phyloP scores from a whole-genome alignment of 1,140 invertebrate species.

The Stegodyphus mimosarum region DNA sequence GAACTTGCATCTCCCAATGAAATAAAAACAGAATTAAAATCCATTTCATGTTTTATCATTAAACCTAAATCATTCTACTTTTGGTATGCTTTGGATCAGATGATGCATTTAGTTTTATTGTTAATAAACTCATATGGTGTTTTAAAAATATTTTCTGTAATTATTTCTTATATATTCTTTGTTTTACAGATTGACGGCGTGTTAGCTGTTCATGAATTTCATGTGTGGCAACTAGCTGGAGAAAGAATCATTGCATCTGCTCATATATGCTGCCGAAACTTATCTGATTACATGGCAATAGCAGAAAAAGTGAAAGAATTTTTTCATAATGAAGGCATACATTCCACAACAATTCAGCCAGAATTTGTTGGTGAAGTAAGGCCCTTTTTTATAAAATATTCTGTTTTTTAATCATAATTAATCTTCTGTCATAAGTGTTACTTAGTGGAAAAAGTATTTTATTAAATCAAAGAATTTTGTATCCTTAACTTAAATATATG shows the following conservation, averaged over 20 bases:
- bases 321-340: conserved; percentile 73
- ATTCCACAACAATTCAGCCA: conserved; percentile 74
- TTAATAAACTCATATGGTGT: no score
- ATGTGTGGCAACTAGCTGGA: conserved; percentile 74
- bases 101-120: no score
- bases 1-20: no score
- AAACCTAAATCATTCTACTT: no score
- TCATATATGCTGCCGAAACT: conserved; percentile 71
- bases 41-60: no score
- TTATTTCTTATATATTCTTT: no score
- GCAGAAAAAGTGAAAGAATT: conserved; percentile 89
- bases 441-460: no score
- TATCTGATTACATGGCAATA: conserved; percentile 71
- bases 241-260: conserved; percentile 73
- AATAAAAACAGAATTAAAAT: no score
- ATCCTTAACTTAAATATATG: no score
- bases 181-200: conserved; percentile 71
- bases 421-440: neutral
- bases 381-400: neutral
- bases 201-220: conserved; percentile 73
- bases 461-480: no score
- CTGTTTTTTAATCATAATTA: neutral
- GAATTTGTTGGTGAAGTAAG: conserved; percentile 68
- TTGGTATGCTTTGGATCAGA: no score
- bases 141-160: no score